These are phyloP conservation scores for Triplophysa tibetana DNA, from an alignment of 2,113 vertebrate species.

Conservation along the genomic window DNA sequence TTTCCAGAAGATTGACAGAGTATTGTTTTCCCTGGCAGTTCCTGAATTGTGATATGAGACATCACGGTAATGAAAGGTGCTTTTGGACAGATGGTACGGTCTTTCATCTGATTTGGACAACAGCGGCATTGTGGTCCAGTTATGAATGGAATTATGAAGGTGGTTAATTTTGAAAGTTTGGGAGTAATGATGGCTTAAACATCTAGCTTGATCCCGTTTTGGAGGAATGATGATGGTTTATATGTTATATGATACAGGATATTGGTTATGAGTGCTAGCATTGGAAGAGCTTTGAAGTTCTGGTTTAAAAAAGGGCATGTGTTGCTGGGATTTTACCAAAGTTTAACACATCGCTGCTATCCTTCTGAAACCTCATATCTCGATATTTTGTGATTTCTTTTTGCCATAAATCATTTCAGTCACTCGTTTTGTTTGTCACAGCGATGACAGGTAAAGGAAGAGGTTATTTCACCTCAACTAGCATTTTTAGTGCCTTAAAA, in stretches of 20 bases:
- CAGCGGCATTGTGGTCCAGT: constrained; percentile 18
- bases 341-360: no score
- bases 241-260: background rate
- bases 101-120: constrained; percentile 30
- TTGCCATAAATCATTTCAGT: no score
- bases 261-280: constrained; percentile 2
- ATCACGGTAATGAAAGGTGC: constrained; percentile 32
- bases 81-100: constrained; percentile 13
- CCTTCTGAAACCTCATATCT: no score
- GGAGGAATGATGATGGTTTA: background rate
- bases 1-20: constrained; percentile 46
- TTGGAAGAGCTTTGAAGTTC: background rate
- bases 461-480: no score
- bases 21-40: constrained; percentile 37
- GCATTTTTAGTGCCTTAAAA: no score
- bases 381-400: no score
- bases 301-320: background rate
- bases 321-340: no score
- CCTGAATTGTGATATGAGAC: constrained; percentile 32
- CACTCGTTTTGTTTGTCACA: no score
- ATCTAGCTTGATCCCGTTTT: background rate
- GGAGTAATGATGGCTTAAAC: background rate
- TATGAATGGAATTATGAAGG: background rate
- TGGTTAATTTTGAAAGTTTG: constrained; percentile 11
- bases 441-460: no score